Percentiles rank a stretch among this genome's conserved stretches.
Conservation (phyloP, 2,888 invertebrate species). For the Ormyrus labotus region DNA sequence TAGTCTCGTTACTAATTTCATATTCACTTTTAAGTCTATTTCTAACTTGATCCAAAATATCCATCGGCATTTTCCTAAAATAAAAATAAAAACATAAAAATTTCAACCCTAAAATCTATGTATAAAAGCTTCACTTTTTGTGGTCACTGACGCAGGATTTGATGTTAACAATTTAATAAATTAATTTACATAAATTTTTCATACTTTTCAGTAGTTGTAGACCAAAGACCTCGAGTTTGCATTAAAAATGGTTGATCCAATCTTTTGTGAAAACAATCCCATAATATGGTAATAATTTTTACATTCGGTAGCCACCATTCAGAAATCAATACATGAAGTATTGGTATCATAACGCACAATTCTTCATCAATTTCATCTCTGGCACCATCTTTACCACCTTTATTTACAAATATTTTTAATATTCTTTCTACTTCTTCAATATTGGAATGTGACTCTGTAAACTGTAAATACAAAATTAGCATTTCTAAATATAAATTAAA, state of each 20-base stretch:
- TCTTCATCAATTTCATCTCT: slow-evolving; percentile 76
- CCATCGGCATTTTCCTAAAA: slow-evolving; percentile 65
- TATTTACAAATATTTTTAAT: slow-evolving; percentile 75
- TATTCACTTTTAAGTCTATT: slow-evolving; percentile 67
- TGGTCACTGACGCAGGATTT: neutral
- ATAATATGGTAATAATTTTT: slow-evolving; percentile 77
- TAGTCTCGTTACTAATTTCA: slow-evolving; percentile 72
- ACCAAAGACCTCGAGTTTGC: slow-evolving; percentile 74
- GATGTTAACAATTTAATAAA: slow-evolving; percentile 7
- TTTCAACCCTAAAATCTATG: neutral
- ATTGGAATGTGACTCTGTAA: slow-evolving; percentile 66
- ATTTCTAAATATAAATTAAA: slow-evolving; percentile 37
- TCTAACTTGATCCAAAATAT: slow-evolving; percentile 73
- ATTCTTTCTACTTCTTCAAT: slow-evolving; percentile 76
- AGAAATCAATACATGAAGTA: slow-evolving; percentile 74
- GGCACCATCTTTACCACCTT: slow-evolving; percentile 70
- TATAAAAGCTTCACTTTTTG: no score
- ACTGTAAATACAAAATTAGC: slow-evolving; percentile 40
- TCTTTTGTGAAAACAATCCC: slow-evolving; percentile 80
- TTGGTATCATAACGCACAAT: slow-evolving; percentile 75
- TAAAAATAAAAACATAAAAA: neutral
- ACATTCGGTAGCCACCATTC: slow-evolving; percentile 77
- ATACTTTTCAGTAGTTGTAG: slow-evolving; percentile 75
- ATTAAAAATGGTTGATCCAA: slow-evolving; percentile 78
- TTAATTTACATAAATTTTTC: neutral